Conservation (phyloP, 2,113 vertebrate genomes). For the Mohoua ochrocephala region DNA sequence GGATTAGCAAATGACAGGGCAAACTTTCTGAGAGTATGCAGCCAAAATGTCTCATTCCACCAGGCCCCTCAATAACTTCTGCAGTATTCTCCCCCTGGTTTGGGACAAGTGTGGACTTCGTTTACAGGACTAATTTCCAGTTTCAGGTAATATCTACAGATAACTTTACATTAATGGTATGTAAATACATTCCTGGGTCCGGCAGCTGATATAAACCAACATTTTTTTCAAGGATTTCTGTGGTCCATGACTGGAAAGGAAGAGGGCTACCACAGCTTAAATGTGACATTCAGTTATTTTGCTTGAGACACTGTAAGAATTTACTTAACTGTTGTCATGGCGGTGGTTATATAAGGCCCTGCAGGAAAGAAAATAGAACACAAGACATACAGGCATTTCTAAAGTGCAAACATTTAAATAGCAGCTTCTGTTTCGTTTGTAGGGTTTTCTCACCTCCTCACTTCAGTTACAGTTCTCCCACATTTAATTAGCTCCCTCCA, state of each 20-base stretch:
- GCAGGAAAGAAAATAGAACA: background rate
- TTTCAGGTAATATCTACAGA: background rate
- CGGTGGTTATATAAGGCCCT: background rate
- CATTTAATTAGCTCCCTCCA: background rate
- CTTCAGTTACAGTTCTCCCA: background rate
- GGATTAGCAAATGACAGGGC: background rate
- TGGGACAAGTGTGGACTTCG: background rate
- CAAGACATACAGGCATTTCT: background rate
- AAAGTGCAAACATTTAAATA: background rate
- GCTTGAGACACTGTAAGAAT: background rate
- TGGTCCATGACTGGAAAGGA: background rate
- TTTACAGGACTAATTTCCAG: background rate
- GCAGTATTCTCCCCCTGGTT: background rate
- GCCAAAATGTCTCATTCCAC: background rate
- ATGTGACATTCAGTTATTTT: background rate
- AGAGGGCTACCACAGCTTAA: background rate
- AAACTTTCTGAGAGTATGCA: background rate
- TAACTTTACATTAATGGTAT: background rate
- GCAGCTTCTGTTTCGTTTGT: background rate
- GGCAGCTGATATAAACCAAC: background rate
- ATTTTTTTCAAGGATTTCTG: background rate
- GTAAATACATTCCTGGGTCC: background rate
- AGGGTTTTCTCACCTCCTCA: background rate
- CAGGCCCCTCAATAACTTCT: background rate
- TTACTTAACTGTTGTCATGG: background rate